Conservation (phyloP, 2,888 invertebrate genomes). For the Biston betularia region DNA sequence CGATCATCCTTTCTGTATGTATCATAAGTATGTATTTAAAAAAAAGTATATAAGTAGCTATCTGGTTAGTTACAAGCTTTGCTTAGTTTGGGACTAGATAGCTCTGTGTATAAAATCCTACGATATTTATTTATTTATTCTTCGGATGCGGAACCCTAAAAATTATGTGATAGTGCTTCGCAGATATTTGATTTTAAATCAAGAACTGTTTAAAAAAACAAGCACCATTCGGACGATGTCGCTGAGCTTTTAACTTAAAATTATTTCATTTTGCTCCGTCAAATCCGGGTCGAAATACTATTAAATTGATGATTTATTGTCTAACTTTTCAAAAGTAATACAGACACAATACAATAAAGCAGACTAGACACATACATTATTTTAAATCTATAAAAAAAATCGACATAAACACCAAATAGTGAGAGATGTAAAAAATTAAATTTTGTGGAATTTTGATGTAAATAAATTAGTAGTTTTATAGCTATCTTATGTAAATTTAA, state of each 20-base stretch:
- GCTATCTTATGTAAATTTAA: conserved; percentile 16
- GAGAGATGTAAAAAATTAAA: not conserved
- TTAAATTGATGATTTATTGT: not conserved
- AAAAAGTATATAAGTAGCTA: not conserved
- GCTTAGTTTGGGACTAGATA: too few species aligned
- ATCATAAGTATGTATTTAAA: too few species aligned
- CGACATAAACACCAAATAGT: not conserved
- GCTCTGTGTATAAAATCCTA: too few species aligned
- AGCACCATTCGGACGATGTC: too few species aligned
- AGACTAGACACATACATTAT: conserved; percentile 26
- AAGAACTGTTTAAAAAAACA: too few species aligned
- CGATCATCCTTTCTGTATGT: too few species aligned
- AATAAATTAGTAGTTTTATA: conserved; percentile 5
- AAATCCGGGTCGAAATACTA: conserved; percentile 5
- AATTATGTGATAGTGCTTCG: too few species aligned
- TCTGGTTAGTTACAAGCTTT: not conserved
- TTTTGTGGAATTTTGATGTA: not conserved
- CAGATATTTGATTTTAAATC: too few species aligned
- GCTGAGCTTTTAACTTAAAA: not conserved
- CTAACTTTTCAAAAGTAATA: not conserved
- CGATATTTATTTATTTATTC: too few species aligned
- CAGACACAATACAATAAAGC: conserved; percentile 13
- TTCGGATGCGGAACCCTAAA: too few species aligned
- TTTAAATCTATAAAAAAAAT: not conserved
- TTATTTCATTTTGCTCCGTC: not conserved